Conservation (phyloP, 2,113 vertebrate genomes). For the Morone saxatilis region DNA sequence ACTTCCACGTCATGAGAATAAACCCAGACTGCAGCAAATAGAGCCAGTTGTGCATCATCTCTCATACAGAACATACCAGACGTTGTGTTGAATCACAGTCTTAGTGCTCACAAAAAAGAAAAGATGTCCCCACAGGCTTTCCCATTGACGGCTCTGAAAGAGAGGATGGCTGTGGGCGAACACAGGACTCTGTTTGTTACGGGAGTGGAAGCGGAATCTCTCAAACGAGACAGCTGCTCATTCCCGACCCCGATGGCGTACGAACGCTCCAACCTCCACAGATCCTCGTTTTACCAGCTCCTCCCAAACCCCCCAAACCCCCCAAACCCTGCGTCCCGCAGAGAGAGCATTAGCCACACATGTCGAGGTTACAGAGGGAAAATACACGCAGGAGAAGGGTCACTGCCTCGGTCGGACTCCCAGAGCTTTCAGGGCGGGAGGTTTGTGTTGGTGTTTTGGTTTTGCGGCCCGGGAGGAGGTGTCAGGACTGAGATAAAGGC, state of each 20-base stretch:
- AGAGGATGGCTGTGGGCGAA: conserved; percentile 25
- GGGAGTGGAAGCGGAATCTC: conserved; percentile 64
- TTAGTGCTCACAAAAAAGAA: neutral
- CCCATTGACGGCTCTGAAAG: conserved; percentile 28
- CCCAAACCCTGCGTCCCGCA: neutral
- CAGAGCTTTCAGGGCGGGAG: conserved; percentile 5
- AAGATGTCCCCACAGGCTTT: conserved; percentile 1
- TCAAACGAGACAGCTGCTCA: conserved; percentile 69
- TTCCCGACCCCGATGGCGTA: conserved; percentile 59
- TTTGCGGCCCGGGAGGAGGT: conserved; percentile 8
- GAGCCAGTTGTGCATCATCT: neutral
- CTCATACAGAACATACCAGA: conserved; percentile 23
- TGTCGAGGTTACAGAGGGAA: conserved; percentile 50
- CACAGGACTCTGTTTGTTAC: conserved; percentile 69
- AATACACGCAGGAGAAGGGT: conserved; percentile 41
- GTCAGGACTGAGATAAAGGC: conserved; percentile 25
- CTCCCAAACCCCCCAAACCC: neutral
- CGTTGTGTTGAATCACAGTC: conserved; percentile 36
- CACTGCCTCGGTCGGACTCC: conserved; percentile 13
- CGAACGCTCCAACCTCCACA: conserved; percentile 24
- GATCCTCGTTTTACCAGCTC: neutral
- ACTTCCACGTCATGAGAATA: neutral
- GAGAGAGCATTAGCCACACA: conserved; percentile 55
- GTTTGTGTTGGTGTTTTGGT: conserved; percentile 43
- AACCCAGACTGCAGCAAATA: neutral